phyloP scores from a whole-genome alignment of 2,888 invertebrate species.

The Limenitis camilla region DNA sequence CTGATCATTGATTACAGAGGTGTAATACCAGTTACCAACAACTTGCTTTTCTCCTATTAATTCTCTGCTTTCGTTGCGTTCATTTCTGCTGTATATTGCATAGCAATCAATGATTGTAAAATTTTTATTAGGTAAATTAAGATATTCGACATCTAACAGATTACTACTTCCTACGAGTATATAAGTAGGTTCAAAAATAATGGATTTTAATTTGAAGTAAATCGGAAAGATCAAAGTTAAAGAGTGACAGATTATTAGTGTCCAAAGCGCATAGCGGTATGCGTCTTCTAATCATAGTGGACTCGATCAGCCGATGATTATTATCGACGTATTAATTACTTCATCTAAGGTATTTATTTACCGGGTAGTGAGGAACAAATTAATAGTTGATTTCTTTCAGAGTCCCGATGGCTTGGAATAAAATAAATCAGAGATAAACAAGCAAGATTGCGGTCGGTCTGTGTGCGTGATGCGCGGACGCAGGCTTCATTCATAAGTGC shows the following conservation, averaged over 20 bases:
- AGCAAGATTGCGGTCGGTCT: conserved; percentile 50
- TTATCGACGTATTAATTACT: conserved; percentile 64
- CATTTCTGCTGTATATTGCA: conserved; percentile 2
- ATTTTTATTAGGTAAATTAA: background rate
- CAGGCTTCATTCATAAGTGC: conserved; percentile 69
- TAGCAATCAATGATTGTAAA: background rate
- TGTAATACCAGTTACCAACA: conserved; percentile 21
- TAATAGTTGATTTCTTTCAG: conserved; percentile 63
- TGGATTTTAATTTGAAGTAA: conserved; percentile 13
- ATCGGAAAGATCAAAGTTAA: conserved; percentile 20
- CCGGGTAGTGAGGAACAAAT: conserved; percentile 59
- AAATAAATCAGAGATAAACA: conserved; percentile 73
- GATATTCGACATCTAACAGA: background rate
- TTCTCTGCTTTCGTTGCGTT: conserved; percentile 10
- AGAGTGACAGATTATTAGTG: conserved; percentile 25
- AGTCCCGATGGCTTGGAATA: conserved; percentile 60
- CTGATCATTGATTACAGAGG: conserved; percentile 22
- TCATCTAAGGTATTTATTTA: conserved; percentile 58
- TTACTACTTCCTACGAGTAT: background rate
- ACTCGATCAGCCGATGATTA: conserved; percentile 45
- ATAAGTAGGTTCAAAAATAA: conserved; percentile 4
- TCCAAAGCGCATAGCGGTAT: conserved; percentile 20
- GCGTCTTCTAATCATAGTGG: conserved; percentile 30
- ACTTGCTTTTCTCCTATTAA: conserved; percentile 18
- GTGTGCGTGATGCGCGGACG: conserved; percentile 32